Base-by-base conservation (phyloP, 2,888 invertebrate species). In the Heliconius cydno region DNA sequence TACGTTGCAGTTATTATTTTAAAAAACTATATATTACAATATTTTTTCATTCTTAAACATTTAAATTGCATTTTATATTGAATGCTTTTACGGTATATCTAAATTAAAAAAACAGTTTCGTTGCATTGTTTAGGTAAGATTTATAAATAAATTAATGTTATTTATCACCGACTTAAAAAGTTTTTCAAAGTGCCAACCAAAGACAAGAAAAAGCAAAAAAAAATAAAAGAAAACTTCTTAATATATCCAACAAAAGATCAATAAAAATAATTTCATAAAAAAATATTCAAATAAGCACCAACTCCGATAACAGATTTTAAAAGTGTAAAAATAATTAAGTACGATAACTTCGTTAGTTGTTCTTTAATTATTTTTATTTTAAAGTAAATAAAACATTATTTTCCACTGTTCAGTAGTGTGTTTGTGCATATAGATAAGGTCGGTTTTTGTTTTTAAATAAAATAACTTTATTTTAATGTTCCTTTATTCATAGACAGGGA, bases 61-160 rank as follows among this genome's bases (percentile, higher is more conserved):
- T 41, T 15, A 68, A 68, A 41, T 38, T n/a, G 67, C n/a, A 67
- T 65, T 65, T 13, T 12, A 25, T 28, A 12, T 13, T 28, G 28
- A 25, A 65, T 65, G 28, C 28, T 28, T 60, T 10, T 10, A n/a
- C n/a, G 3, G 7, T 65, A 65, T 25, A 65, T 28, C 15, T 28
- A 65, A 28, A 6, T 65, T 28, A 7, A 25, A 68, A 68, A n/a
- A 41, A 68, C 38, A 91, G 91, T 90, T 92, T 93, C 93, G 93
- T 92, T 93, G 93, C 86, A 88, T 88, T 81, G 80, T 82, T 88
- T 84, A 87, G 85, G 85, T 57, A 57, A n/a, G 5, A 13, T 28
- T 9, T 30, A 41, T 41, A 0, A 3, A 10, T 67, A 67, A 22
- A 67, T 67, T 67, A 34, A 34, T 34, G 10, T 65, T 65, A 65